Evolutionary conservation across 1,140 invertebrate genomes (phyloP).

Genomic region (Ceratina japonica): DNA sequence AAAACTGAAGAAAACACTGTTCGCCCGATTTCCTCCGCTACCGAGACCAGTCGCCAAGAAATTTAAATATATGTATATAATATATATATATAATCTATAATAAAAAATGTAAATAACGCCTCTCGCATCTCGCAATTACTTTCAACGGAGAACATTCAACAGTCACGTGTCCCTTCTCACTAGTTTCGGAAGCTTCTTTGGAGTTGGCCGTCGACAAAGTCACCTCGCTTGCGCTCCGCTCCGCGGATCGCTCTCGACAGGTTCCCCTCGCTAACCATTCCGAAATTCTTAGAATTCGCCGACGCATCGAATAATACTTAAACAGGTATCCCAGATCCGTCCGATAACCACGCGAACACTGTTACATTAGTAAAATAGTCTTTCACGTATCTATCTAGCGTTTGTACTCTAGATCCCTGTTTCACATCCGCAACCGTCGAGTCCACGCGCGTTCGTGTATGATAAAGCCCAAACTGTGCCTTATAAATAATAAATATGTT

Average conservation of each 20-base stretch:
- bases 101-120: constrained; percentile 40
- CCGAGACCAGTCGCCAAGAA: constrained; percentile 8
- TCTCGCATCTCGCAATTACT: constrained; percentile 6
- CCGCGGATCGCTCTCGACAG: constrained; percentile 5
- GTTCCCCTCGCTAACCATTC: not conserved
- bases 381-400: constrained; percentile 8
- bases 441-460: not conserved
- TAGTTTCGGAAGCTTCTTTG: constrained; percentile 19
- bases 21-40: not conserved
- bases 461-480: too few species aligned
- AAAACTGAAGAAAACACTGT: too few species aligned
- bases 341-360: not conserved
- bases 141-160: constrained; percentile 30
- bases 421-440: not conserved
- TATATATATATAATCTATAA: not conserved
- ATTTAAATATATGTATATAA: constrained; percentile 6
- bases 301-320: not conserved
- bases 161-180: not conserved
- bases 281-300: not conserved
- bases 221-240: not conserved
- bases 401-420: constrained; percentile 31
- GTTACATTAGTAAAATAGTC: constrained; percentile 36
- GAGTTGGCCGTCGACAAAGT: too few species aligned
- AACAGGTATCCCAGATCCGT: not conserved
- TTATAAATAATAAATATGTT: not conserved